Conservation (phyloP, 2,888 invertebrate species). For the Cyclophora punctaria region DNA sequence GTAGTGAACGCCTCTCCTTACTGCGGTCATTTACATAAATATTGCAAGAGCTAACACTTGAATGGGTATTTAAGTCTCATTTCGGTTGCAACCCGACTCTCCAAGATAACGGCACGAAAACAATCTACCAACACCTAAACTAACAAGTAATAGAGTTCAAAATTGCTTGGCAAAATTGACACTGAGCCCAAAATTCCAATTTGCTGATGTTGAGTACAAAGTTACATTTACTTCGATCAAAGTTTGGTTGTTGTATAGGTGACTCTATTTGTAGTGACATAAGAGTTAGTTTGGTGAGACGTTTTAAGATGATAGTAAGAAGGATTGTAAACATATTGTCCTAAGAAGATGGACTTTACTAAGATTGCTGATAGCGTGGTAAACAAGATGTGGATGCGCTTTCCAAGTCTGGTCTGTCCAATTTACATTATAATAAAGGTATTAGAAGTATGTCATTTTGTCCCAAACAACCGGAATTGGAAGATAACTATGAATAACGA, state of each 20-base stretch:
- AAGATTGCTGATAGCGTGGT: constrained; percentile 30
- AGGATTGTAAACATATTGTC: constrained; percentile 24
- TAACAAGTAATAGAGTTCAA: constrained; percentile 5
- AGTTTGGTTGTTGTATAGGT: too few species aligned
- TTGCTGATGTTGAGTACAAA: constrained; percentile 13
- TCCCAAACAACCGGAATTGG: constrained; percentile 5
- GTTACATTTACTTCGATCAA: not conserved
- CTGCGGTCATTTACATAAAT: constrained; percentile 44
- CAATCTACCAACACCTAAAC: not conserved
- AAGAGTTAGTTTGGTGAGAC: constrained; percentile 8
- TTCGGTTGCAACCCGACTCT: constrained; percentile 34
- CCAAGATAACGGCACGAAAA: constrained; percentile 2
- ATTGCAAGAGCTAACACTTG: constrained; percentile 40
- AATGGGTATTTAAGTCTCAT: constrained; percentile 52
- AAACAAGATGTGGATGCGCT: constrained; percentile 28
- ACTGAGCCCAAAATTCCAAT: constrained; percentile 2
- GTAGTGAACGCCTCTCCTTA: constrained; percentile 22
- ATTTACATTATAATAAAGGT: constrained; percentile 27
- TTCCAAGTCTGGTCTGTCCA: constrained; percentile 25
- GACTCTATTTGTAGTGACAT: not conserved
- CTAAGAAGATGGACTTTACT: constrained; percentile 29
- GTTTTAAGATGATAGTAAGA: not conserved
- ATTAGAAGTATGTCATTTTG: constrained; percentile 4
- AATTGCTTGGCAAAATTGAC: constrained; percentile 6
- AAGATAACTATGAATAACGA: not conserved